A percentile compares a stretch with the other conserved stretches of the same genome.
phyloP scores from a whole-genome alignment of 2,888 invertebrate species.

The Lysandra coridon region DNA sequence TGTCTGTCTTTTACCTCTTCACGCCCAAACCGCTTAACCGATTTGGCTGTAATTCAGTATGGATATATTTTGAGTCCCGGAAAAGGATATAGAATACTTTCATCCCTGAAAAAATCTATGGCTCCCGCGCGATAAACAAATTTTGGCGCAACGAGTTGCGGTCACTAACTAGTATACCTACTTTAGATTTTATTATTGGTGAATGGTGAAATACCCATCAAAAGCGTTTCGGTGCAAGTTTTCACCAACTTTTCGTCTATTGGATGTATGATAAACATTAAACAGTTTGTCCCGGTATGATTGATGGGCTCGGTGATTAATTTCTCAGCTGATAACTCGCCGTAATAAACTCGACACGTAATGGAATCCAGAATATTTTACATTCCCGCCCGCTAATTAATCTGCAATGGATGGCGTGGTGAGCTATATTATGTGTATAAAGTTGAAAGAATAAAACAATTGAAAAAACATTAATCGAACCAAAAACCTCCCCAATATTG shows the following conservation, averaged over 20 bases:
- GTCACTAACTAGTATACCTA: not conserved
- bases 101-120: too few relatives aligned
- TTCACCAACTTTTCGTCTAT: conserved; percentile 15
- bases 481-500: too few relatives aligned
- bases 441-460: too few relatives aligned
- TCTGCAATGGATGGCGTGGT: not conserved
- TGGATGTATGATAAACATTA: conserved; percentile 47
- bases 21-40: too few relatives aligned
- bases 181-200: not conserved
- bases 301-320: conserved; percentile 66
- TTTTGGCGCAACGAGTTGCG: too few relatives aligned
- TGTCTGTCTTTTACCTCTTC: too few relatives aligned
- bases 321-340: conserved; percentile 65
- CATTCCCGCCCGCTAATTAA: conserved; percentile 36
- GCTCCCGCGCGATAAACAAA: too few relatives aligned
- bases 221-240: not conserved
- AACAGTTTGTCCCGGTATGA: conserved; percentile 56
- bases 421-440: not conserved
- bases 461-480: too few relatives aligned
- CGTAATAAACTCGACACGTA: conserved; percentile 49
- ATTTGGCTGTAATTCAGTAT: too few relatives aligned
- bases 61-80: too few relatives aligned
- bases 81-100: too few relatives aligned
- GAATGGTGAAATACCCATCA: conserved; percentile 1
- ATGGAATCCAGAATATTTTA: conserved; percentile 38